Base-by-base conservation (phyloP, 2,888 invertebrate species). In the Stenodera caucasica region DNA sequence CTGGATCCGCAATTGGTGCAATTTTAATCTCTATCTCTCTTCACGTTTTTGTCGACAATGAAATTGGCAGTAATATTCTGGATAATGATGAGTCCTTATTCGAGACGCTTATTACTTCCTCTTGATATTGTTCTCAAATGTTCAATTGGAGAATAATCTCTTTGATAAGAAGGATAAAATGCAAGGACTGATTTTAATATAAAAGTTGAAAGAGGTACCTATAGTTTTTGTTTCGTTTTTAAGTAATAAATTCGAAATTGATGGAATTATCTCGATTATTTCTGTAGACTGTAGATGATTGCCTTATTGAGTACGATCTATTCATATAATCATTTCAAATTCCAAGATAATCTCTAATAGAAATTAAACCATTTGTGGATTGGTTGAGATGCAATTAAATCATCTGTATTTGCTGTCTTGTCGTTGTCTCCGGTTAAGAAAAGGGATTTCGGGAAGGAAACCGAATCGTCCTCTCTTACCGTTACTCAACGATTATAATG, bases 301-400 rank as follows among this genome's bases (percentile, higher is more conserved):
- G 66, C 68, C 65, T 68, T 67, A 67, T 67, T 64, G 64, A 67
- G 63, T 67, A 53, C 60, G 68, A 64, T 66, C 67, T 63, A 67
- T 68, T 68, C 67, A 66, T 53, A 55, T 59, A 56, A 65, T 67
- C 65, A 65, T 18, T 7, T 21, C 26, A 55, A 54, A 33, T 32
- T 45, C 40, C 33, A 37, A 49, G 58, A 60, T 35, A 56, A 61
- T 61, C 58, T 66, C 57, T 55, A 53, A 57, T 53, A 50, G 60
- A 65, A 68, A 71, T 71, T 70, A 71, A 71, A 67, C 70, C 71
- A 72, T 71, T 72, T 72, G 71, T 63, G 68, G 70, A 72, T 73
- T 71, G 69, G 45, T 66, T 64, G 67, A 67, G 67, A 67, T 66
- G 68, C 75, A 76, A 77, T 77, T 76, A 75, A 77, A 76, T 77